Base-by-base conservation (phyloP, 2,113 vertebrate genomes). In the Tachysurus fulvidraco region DNA sequence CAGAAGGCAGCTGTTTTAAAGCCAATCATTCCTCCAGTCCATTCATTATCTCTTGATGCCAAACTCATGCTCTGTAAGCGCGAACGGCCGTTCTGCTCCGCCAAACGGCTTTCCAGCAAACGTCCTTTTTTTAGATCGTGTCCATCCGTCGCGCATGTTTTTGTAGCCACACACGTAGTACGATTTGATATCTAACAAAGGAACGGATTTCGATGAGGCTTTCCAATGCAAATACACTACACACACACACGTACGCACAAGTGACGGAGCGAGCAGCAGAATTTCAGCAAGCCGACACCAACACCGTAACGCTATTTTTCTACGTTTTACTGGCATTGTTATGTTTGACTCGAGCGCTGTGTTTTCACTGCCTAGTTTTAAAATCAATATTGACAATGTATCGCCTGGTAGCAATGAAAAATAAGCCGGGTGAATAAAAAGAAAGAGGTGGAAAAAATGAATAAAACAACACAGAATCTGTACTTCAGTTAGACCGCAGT, bases 21-120 rank as follows among this genome's bases (percentile, higher is more conserved):
- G 91, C 93, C 93, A 92, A 85, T 83, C 90, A 25, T 81, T 88
- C 91, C 36, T 85, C 92, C 79, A 55, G 60, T 55, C 13, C 62
- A 55, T 28, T 79, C 78, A 80, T 89, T 82, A 89, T 78, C 84
- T 62, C 60, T 46, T 54, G 0, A 25, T 62, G 73, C 83, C 44
- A 46, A 88, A 54, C 79, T 30, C 83, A 83, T 25, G 73, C 52
- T 30, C 62, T 78, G 74, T 78, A 87, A 84, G 69, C 62, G 41
- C 65, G 83, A 77, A 82, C 30, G 80, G 77, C 46, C 73, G 74
- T 88, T 44, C 77, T 46, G 88, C 65, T 59, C 21, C 59, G 85
- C 82, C 71, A 62, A 87, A 82, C 81, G 44, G 62, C 71, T 85
- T 84, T 86, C 88, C 88, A 83, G 84, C 74, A 6, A 67, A 84